Evolutionary conservation across 2,113 vertebrate genomes (phyloP).

Genomic region (Gopherus evgoodei): DNA sequence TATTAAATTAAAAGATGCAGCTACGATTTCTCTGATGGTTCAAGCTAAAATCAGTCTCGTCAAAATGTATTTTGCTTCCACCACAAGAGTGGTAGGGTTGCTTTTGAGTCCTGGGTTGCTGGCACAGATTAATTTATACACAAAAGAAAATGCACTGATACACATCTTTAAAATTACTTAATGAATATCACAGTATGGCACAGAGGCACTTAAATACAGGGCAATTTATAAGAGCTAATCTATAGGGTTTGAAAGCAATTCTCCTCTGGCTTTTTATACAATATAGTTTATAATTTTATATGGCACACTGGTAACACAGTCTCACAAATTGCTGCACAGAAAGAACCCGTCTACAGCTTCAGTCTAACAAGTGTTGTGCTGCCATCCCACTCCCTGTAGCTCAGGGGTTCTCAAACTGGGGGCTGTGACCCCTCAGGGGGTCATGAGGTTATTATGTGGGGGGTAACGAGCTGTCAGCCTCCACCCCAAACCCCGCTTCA

Average conservation of each 20-base stretch:
- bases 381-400: not conserved
- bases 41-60: not conserved
- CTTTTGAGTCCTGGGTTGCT: not conserved
- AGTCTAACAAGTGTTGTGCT: not conserved
- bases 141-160: not conserved
- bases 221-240: not conserved
- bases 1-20: not conserved
- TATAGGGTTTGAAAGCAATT: not conserved
- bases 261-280: no score
- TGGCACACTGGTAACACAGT: not conserved
- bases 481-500: no score
- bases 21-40: not conserved
- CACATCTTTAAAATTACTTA: no score
- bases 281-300: no score
- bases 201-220: not conserved
- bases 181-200: not conserved
- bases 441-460: no score
- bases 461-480: no score
- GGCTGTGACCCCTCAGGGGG: no score
- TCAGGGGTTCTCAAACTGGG: no score
- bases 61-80: not conserved
- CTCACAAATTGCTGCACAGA: not conserved
- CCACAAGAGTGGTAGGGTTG: not conserved
- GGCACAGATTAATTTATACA: not conserved
- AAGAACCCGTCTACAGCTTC: not conserved